These are phyloP conservation scores for Apis dorsata DNA, from an alignment of 1,140 invertebrate genomes.

Conservation along the genomic window DNA sequence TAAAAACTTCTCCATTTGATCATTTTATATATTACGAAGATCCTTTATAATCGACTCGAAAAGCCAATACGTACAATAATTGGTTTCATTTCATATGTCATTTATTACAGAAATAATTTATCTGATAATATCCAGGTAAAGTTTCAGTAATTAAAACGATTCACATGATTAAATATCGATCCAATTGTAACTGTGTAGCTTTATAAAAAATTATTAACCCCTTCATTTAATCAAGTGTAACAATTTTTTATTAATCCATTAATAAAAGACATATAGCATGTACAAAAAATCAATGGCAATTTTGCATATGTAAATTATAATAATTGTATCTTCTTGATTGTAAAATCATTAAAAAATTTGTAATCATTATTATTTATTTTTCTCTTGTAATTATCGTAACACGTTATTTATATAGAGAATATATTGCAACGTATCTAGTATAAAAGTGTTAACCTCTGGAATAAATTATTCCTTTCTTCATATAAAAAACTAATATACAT, in stretches of 20 bases:
- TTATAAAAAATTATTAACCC: background rate
- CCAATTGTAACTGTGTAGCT: no score
- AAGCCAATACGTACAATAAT: background rate
- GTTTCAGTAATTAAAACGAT: background rate
- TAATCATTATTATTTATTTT: background rate
- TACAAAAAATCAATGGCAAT: background rate
- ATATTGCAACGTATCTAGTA: background rate
- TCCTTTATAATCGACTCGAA: no score
- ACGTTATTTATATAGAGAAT: background rate
- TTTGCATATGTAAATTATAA: background rate
- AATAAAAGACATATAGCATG: background rate
- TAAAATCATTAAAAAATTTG: background rate
- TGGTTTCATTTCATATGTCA: background rate
- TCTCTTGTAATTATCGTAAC: background rate
- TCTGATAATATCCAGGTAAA: background rate
- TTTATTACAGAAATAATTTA: background rate
- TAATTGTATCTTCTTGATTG: background rate
- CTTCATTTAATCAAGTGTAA: background rate
- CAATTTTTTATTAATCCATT: background rate
- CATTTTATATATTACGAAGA: no score
- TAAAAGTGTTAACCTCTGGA: background rate
- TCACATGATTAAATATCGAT: background rate
- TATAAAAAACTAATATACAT: background rate
- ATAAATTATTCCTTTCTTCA: no score
- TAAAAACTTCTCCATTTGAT: no score